These are phyloP conservation scores for Indri indri DNA, from an alignment of 2,113 vertebrate species.

Conservation along the genomic window DNA sequence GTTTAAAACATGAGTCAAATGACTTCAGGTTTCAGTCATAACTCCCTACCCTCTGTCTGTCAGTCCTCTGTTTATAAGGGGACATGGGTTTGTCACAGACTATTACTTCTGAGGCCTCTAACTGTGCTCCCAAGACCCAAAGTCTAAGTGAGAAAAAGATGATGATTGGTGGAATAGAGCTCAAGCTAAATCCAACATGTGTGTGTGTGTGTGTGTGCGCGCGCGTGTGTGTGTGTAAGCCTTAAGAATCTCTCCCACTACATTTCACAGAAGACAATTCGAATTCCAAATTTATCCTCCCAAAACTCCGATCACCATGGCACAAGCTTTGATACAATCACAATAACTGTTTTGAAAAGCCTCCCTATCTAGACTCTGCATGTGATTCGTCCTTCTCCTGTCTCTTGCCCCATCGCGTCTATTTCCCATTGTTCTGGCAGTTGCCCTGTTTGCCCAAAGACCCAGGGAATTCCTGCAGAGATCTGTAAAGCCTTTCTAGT, in stretches of 20 bases:
- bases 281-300: neutral
- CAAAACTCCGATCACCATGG: neutral
- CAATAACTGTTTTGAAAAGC: neutral
- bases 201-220: neutral
- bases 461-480: neutral
- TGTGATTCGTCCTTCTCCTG: neutral
- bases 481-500: neutral
- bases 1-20: neutral
- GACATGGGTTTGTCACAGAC: neutral
- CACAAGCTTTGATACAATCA: neutral
- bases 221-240: neutral
- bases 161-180: neutral
- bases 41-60: neutral
- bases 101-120: neutral
- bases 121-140: neutral
- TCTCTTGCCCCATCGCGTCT: neutral
- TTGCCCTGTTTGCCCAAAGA: neutral
- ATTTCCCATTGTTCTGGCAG: neutral
- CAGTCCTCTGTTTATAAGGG: neutral
- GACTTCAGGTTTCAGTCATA: conserved; percentile 5
- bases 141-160: neutral
- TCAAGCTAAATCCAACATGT: neutral
- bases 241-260: neutral
- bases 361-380: neutral
- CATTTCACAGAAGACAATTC: neutral